Base-by-base conservation (phyloP, 1,140 invertebrate genomes). In the Drosophila triauraria region DNA sequence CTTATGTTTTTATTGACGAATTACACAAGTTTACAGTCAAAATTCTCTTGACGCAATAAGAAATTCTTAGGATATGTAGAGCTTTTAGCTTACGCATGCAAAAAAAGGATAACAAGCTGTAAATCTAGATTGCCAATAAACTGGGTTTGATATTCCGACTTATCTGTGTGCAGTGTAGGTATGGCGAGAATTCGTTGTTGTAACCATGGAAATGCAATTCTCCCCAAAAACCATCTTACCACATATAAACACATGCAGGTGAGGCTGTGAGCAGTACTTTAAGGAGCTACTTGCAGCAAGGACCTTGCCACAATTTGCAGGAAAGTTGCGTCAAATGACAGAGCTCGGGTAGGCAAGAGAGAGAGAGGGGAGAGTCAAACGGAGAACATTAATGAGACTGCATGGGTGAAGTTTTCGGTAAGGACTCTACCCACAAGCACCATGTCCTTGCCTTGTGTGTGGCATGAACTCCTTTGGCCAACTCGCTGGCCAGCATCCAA, bases 351-450 rank as follows among this genome's bases (percentile, higher is more conserved):
- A 20, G 0, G 35, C 12, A 17, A 4, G 17, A 40, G 20, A 4
- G 50, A 3, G 25, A 25, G 44, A 13, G 1, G 32, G 32, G 27
- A 40, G 30, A 32, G 50, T 51, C 48, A 51, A 51, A n/a, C 27
- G 3, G 32, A 13, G 38, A 10, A 74, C 70, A 72, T 74, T 74
- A 74, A 74, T 74, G 70, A 74, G 67, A 74, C 70, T 74, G 70
- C 70, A 72, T 72, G 54, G 70, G 38, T 72, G 54, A 74, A 74
- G 67, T 74, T 74, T 60, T 71, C 7, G 63, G 67, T 54, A 54
- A 48, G 51, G 47, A 68, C 65, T 53, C 47, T 53, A 32, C 35
- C 40, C 47, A 44, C 63, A 70, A 70, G 47, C 47, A 67, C 30
- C 40, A 35, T 35, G 62, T 53, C 40, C 53, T 56, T 3, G 53